Conservation (phyloP, 2,888 invertebrate species). For the Chymomyza procnemis region DNA sequence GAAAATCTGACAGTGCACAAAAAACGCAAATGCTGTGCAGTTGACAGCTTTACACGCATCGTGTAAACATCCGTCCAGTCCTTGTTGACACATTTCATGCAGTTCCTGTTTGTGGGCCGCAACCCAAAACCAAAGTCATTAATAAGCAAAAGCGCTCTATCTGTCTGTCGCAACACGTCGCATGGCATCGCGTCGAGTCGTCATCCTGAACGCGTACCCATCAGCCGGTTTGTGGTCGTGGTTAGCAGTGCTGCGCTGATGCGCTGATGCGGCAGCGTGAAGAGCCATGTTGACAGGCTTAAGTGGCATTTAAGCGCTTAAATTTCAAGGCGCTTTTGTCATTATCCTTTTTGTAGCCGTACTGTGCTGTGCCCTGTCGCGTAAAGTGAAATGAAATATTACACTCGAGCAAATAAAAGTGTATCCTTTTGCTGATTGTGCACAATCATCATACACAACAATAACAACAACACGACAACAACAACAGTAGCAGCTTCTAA, state of each 20-base stretch:
- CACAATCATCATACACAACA: constrained; percentile 35
- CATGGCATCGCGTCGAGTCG: constrained; percentile 10
- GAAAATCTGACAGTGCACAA: constrained; percentile 1
- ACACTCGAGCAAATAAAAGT: constrained; percentile 38
- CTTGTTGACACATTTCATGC: constrained; percentile 20
- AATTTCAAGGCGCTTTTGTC: constrained; percentile 51
- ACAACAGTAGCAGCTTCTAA: constrained; percentile 16
- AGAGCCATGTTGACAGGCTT: constrained; percentile 53
- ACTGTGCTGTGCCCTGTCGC: constrained; percentile 13
- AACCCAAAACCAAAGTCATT: constrained; percentile 45
- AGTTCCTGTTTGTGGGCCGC: constrained; percentile 24
- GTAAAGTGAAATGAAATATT: constrained; percentile 45
- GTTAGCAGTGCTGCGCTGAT: constrained; percentile 25
- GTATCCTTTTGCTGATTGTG: constrained; percentile 34
- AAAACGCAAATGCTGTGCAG: neutral
- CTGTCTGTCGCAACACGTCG: constrained; percentile 20
- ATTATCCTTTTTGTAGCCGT: constrained; percentile 23
- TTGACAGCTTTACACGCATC: neutral
- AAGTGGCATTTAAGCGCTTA: constrained; percentile 51
- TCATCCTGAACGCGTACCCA: constrained; percentile 10
- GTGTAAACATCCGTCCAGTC: constrained; percentile 45
- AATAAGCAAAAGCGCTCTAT: constrained; percentile 42
- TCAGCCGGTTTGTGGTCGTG: constrained; percentile 21
- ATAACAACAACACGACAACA: constrained; percentile 5
- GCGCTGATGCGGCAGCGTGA: neutral